Evolutionary conservation across 2,888 invertebrate species (phyloP), one percentile per base, ranked within the genome.

Genomic region (Catocala sponsa): DNA sequence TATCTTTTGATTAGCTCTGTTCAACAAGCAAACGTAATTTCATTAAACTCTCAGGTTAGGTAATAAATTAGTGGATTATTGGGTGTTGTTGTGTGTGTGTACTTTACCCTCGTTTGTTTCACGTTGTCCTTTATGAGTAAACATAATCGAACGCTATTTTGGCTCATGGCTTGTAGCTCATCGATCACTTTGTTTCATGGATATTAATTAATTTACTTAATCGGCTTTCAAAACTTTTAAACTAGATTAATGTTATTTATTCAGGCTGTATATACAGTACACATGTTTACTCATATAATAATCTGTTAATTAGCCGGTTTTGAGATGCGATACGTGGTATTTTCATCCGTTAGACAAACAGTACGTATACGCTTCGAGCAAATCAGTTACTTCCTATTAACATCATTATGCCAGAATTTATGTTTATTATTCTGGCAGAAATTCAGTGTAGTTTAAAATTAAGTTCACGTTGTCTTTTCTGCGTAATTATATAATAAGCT

Each of bases 1-100:
- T 74, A 72, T 80, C 74, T 77, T 76, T 71, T 73, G 72, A 77
- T 72, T 65, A 63, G 57, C 62, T 38, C 47, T 63, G 65, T 69
- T 71, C 68, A 70, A 60, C 51, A 63, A 47, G 51, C 38, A 47
- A 57, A 32, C 32, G 47, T 47, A 47, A 47, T 47, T 25, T 10
- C 32, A 25, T 11, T 9, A 47, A 32, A 32, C 32, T 47, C 44
- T 46, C 13, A 47, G 15, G 44, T 52, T 63, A 33, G 10, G 13
- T 56, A 59, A 55, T 55, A 55, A 65, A 60, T 62, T 55, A 49
- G 35, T 38, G 7, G 11, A 41, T 15, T 44, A 55, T 38, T 38
- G 35, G 35, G 52, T 41, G 33, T 53, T 9, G 10, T 13, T 35
- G n/a, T n/a, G 56, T 25, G 25, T 25, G 2, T 62, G 48, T 68